phyloP scores from a whole-genome alignment of 2,113 vertebrate species.

The Tor tambroides region DNA sequence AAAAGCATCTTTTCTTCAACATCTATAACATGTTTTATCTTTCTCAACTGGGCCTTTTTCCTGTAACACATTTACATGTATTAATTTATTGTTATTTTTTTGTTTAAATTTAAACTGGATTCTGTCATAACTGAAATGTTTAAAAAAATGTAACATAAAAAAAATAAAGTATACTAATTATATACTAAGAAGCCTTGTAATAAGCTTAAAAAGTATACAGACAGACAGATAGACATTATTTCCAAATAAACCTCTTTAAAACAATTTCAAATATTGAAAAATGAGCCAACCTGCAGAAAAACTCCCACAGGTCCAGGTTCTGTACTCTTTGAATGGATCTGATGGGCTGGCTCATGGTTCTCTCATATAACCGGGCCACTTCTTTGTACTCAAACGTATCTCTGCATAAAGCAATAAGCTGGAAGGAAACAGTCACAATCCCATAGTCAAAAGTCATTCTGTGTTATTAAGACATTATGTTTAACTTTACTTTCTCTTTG shows the following conservation, averaged over 20 bases:
- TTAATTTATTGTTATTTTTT: no score
- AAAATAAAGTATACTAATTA: background rate
- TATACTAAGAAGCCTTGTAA: background rate
- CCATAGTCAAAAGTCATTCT: background rate
- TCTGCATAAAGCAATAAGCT: slow-evolving; percentile 67
- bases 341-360: slow-evolving; percentile 91
- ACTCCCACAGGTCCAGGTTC: slow-evolving; percentile 96
- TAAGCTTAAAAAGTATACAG: background rate
- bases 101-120: background rate
- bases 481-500: background rate
- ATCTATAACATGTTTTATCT: slow-evolving; percentile 82
- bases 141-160: background rate
- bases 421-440: background rate
- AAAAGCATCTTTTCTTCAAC: slow-evolving; percentile 96
- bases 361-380: slow-evolving; percentile 88
- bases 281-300: slow-evolving; percentile 90
- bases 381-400: slow-evolving; percentile 94
- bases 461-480: background rate
- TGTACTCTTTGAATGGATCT: slow-evolving; percentile 95
- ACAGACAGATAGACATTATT: slow-evolving; percentile 52
- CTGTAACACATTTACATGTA: slow-evolving; percentile 65
- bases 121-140: slow-evolving; percentile 39
- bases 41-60: slow-evolving; percentile 94
- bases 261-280: background rate
- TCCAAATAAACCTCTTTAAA: background rate